Base-by-base conservation (phyloP, 2,797 vertebrate genomes). In the Synanceia verrucosa region DNA sequence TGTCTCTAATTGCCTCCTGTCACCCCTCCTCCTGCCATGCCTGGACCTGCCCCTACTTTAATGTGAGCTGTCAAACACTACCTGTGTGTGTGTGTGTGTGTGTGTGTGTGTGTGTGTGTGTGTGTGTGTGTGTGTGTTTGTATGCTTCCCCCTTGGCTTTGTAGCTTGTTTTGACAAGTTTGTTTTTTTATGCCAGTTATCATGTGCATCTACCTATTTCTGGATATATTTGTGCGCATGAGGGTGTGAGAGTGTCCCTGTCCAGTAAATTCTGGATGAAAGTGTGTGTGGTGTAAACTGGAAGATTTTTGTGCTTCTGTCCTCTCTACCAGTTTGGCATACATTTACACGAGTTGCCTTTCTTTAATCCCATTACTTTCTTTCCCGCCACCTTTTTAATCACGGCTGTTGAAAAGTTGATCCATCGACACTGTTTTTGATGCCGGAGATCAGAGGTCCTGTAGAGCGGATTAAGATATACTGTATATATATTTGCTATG, bases 1-100 rank as follows among this genome's bases (percentile, higher is more conserved):
- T 87, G 82, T 72, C 65, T 89, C 76, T 91, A 91, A 91, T 93
- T 90, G 86, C 88, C 76, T 90, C 58, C 70, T 69, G 47, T 87
- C 72, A 73, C 66, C 81, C 70, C 74, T 83, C 80, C 82, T 65
- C 67, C 83, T 53, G 72, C 79, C 83, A 36, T 86, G 92, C 43
- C 81, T 0, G 33, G 76, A 70, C 91, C 64, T 90, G 91, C 65
- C 82, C 58, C 67, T 51, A 9, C 70, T 82, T 82, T 86, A 84
- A 88, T 88, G 44, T 26, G n/a, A 84, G 73, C 78, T 88, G 89
- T 88, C 91, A 90, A 53, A 89, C 86, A 86, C 29, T 57, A 23
- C 58, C 36, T 76, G 9, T 70, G 51, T 71, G 51, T 76, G n/a
- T 70, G 50, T 41, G 60, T 19, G 43, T 55, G 43, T 71, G 5